These are phyloP conservation scores for Acropora yongei DNA, from an alignment of 64 coral and sea anemone genomes.

Conservation along the genomic window DNA sequence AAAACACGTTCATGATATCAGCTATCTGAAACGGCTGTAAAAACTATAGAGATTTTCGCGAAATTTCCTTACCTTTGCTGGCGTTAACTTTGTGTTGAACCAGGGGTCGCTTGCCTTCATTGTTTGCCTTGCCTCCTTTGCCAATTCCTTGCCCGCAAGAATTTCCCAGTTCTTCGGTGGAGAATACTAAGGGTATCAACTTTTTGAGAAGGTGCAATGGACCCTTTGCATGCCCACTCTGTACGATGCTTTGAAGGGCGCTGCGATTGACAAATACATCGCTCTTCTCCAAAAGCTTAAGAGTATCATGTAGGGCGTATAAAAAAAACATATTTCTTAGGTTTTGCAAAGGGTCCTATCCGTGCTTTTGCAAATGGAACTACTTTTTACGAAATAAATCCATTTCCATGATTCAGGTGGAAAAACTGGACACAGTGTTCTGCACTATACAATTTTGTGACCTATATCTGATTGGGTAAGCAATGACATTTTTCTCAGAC, in stretches of 20 bases:
- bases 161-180: conserved; percentile 37
- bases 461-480: no score
- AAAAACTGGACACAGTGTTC: no score
- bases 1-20: neutral
- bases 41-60: neutral
- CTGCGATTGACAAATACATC: conserved; percentile 20
- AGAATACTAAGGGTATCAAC: conserved; percentile 22
- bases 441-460: no score
- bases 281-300: neutral
- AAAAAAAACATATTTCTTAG: neutral
- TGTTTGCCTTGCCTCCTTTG: neutral
- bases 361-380: no score
- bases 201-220: conserved; percentile 16
- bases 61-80: conserved; percentile 38
- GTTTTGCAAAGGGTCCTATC: neutral
- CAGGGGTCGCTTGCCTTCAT: conserved; percentile 24
- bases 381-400: no score
- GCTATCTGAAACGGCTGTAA: neutral
- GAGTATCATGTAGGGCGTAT: neutral
- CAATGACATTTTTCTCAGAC: no score
- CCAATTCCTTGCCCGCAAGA: conserved; percentile 45
- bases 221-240: conserved; percentile 12
- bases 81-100: conserved; percentile 36
- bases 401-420: no score
- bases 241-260: conserved; percentile 5